Evolutionary conservation across 2,113 vertebrate genomes (phyloP), one percentile per base, ranked within the genome.

Genomic region (Calyptommatus sinebrachiatus): DNA sequence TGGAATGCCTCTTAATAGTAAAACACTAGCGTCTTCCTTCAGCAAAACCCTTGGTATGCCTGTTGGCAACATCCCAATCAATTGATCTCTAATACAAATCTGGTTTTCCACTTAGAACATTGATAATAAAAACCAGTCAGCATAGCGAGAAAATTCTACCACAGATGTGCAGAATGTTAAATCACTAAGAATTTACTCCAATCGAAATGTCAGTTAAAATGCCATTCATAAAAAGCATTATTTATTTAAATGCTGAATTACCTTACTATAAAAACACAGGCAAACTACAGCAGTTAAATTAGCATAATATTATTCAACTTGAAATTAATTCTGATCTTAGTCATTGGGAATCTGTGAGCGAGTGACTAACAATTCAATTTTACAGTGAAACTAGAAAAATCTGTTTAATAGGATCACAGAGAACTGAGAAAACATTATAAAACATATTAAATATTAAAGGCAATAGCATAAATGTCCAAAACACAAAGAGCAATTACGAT

Each of bases 191-290:
- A 71, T 79, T 60, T 80, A 57, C 14, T 50, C 57, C 22, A 69
- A 81, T 41, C 20, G 5, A 80, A 61, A 67, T 24, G 18, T 61
- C 75, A 75, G 66, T 48, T 81, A 72, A 81, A 61, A 69, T 60
- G 31, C 28, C 70, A 53, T 26, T 14, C 48, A 24, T 57, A 68
- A 75, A 31, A 76, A 10, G 41, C 35, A 69, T 81, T 69, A 69
- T 57, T 77, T 76, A 70, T 75, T 76, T 62, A 81, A 75, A 76
- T 62, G 57, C 18, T 75, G 41, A 62, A 81, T 81, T 60, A 53
- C 57, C 12, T 62, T 62, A 68, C 26, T 29, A 75, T 62, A 41
- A 81, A 81, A 81, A 75, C 22, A 75, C 24, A 81, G 12, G 53
- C 61, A n/a, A 61, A 48, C 35, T 31, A 60, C 35, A 18, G 50